Evolutionary conservation across 2,113 vertebrate genomes (phyloP), one percentile per base, ranked within the genome.

Genomic region (Bos indicus): DNA sequence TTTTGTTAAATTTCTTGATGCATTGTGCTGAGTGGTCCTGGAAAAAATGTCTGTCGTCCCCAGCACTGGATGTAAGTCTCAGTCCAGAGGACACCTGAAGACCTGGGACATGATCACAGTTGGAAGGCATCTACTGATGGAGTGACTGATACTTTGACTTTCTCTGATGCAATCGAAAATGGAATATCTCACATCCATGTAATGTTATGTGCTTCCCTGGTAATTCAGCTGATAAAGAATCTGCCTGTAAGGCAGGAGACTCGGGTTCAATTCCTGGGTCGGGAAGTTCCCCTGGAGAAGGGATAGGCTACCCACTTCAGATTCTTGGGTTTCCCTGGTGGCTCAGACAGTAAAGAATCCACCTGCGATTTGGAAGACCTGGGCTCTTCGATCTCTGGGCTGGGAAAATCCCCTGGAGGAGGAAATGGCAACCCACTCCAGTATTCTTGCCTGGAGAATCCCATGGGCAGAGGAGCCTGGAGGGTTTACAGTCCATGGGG

Each of bases 21-120:
- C 26, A 3, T 54, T 77, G 36, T 28, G 88, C 59, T 52, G n/a
- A 26, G 52, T 28, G 84, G 12, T 46, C 80, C 78, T 40, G 25
- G 52, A 71, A 48, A 33, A 71, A 33, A 7, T 0, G 10, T 30
- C 17, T 7, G 9, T 26, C 1, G 0, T 3, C 23, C 23, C 25
- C 52, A 52, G 74, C 40, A 64, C 9, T 9, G 26, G 56, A 62
- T 3, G 7, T 25, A 54, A 86, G 57, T 14, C 57, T 30, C 11
- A 52, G 36, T 81, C 60, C 26, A 3, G 2, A 30, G 43, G 17
- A 3, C 10, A 2, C 23, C 3, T 17, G 93, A 33, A 74, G 82
- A 11, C 12, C 7, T 25, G 3, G 36, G 64, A 30, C 6, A 78
- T 28, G 64, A 28, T 12, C 4, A 4, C 48, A 46, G 33, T 33